A percentile compares a stretch with the other conserved stretches of the same genome.
Conservation (phyloP, 2,888 invertebrate genomes). For the Hoplodrina ambigua region DNA sequence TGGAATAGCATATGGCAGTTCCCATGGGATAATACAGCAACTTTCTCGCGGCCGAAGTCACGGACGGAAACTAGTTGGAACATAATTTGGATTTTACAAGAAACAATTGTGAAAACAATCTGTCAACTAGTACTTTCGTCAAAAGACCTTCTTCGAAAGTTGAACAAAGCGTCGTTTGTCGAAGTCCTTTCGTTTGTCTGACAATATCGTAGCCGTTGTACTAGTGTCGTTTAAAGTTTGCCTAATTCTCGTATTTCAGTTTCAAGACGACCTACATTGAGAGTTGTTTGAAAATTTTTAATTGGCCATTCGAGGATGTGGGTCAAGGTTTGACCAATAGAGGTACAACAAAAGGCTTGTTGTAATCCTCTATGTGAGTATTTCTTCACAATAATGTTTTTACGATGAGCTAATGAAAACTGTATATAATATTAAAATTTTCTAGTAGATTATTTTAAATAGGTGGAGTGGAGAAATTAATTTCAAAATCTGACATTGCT, state of each 20-base stretch:
- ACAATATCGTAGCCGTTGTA: background rate
- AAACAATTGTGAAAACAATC: background rate
- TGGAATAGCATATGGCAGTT: too few relatives aligned
- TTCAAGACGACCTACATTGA: conserved; percentile 12
- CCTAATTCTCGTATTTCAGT: conserved; percentile 28
- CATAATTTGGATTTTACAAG: background rate
- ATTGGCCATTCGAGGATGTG: conserved; percentile 20
- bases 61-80: background rate
- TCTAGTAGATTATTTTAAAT: too few relatives aligned
- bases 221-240: conserved; percentile 10
- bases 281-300: conserved; percentile 26
- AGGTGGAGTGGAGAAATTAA: too few relatives aligned
- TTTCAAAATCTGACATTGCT: too few relatives aligned
- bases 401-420: too few relatives aligned
- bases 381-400: too few relatives aligned
- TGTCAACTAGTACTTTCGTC: background rate
- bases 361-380: conserved; percentile 8
- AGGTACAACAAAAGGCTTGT: conserved; percentile 2
- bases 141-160: background rate
- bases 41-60: too few relatives aligned
- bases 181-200: background rate
- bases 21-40: too few relatives aligned
- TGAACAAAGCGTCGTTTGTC: background rate
- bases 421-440: too few relatives aligned
- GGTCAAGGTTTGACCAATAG: conserved; percentile 19